Evolutionary conservation across 2,113 vertebrate genomes (phyloP).

Genomic region (Indicator indicator): DNA sequence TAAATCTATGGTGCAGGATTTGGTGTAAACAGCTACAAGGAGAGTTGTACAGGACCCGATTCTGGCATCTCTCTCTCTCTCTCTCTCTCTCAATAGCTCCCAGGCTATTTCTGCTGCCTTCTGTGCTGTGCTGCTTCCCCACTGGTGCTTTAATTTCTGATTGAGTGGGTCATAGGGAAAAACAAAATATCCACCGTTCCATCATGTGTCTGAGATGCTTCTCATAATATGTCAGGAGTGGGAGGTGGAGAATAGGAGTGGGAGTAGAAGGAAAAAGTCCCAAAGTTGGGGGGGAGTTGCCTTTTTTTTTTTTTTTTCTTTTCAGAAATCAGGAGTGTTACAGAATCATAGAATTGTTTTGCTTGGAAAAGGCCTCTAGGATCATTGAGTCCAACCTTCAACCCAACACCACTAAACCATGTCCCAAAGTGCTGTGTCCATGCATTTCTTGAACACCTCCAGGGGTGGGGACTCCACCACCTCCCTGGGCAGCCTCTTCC

Average conservation of each 20-base stretch:
- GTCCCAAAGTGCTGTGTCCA: too few species aligned
- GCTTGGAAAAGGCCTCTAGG: too few species aligned
- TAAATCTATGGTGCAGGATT: background rate
- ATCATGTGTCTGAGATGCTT: slow-evolving; percentile 61
- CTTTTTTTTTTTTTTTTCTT: too few species aligned
- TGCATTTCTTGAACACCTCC: too few species aligned
- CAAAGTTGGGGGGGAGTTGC: background rate
- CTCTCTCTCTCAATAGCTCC: background rate
- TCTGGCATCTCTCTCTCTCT: background rate
- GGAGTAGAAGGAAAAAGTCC: slow-evolving; percentile 46
- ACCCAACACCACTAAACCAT: too few species aligned
- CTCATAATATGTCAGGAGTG: slow-evolving; percentile 50
- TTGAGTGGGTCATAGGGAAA: slow-evolving; percentile 47
- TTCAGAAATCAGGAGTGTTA: too few species aligned
- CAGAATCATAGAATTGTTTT: too few species aligned
- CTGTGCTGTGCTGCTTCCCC: background rate
- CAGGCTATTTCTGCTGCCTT: background rate
- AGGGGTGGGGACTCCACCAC: too few species aligned
- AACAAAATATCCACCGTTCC: slow-evolving; percentile 1
- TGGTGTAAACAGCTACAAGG: background rate
- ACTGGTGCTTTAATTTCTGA: slow-evolving; percentile 28
- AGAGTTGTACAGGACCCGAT: background rate
- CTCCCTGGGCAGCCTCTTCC: too few species aligned
- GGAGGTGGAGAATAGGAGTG: slow-evolving; percentile 64
- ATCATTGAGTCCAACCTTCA: too few species aligned